These are phyloP conservation scores for Adrianichthys oophorus DNA, from an alignment of 2,797 vertebrate genomes.

Conservation along the genomic window DNA sequence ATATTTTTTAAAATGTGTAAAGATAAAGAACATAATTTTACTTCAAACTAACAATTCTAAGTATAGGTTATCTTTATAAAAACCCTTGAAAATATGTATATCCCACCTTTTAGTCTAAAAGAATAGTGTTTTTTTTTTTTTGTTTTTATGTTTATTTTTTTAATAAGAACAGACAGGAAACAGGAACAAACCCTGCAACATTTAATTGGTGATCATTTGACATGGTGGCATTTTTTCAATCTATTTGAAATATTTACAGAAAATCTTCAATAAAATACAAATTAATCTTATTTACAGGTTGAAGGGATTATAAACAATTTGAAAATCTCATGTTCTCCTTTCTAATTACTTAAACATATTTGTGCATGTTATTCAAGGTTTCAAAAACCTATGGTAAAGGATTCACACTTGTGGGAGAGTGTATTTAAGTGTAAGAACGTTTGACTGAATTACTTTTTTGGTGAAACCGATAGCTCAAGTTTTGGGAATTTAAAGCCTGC, in stretches of 20 bases:
- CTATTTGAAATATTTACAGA: slow-evolving; percentile 83
- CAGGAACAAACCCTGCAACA: slow-evolving; percentile 50
- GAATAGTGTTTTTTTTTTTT: slow-evolving; percentile 17
- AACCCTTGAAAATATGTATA: slow-evolving; percentile 70
- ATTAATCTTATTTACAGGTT: slow-evolving; percentile 84
- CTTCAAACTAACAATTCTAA: slow-evolving; percentile 61
- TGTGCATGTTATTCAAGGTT: slow-evolving; percentile 19
- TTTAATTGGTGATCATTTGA: slow-evolving; percentile 44
- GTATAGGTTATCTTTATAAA: slow-evolving; percentile 53
- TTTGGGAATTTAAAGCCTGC: slow-evolving; percentile 79
- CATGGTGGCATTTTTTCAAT: slow-evolving; percentile 67
- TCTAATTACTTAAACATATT: slow-evolving; percentile 50
- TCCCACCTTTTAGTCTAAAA: slow-evolving; percentile 64
- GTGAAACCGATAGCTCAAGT: slow-evolving; percentile 82
- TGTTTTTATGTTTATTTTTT: background rate
- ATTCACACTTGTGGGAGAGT: slow-evolving; percentile 22
- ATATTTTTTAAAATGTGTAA: slow-evolving; percentile 46
- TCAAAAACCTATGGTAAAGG: slow-evolving; percentile 16
- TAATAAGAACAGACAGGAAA: slow-evolving; percentile 54
- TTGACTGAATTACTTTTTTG: slow-evolving; percentile 79
- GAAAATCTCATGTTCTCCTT: slow-evolving; percentile 67
- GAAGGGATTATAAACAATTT: slow-evolving; percentile 71
- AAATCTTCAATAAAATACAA: slow-evolving; percentile 80
- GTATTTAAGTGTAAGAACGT: slow-evolving; percentile 40
- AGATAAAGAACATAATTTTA: slow-evolving; percentile 58